Conservation (phyloP, 2,888 invertebrate species). For the Aromia moschata region DNA sequence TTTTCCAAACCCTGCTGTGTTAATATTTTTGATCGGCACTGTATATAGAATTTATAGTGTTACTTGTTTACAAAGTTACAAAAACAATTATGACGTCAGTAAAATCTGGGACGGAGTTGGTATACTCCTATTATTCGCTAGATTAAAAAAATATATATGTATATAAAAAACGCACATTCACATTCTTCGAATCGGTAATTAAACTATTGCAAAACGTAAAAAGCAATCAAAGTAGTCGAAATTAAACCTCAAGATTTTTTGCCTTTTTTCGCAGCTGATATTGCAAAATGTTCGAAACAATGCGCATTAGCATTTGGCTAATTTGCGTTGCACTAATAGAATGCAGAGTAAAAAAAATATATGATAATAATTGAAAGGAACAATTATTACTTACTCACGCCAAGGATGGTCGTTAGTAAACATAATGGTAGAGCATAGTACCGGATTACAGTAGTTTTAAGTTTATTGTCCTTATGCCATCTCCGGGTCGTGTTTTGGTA, state of each 20-base stretch:
- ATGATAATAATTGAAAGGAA: not conserved
- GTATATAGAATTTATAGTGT: no score
- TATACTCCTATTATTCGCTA: no score
- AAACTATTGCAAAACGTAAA: no score
- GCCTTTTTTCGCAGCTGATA: not conserved
- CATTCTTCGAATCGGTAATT: no score
- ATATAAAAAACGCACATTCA: no score
- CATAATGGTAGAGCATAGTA: not conserved
- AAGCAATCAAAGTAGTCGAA: no score
- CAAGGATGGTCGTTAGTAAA: not conserved
- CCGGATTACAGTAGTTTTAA: not conserved
- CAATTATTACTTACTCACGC: not conserved
- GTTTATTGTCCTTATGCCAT: not conserved
- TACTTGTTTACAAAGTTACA: no score
- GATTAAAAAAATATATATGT: no score
- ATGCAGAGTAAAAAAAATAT: not conserved
- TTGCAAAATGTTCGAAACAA: not conserved
- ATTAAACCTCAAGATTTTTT: not conserved
- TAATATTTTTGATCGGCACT: no score
- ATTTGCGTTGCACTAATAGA: not conserved
- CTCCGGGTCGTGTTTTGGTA: not conserved
- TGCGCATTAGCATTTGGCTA: not conserved
- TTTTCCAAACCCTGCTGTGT: no score
- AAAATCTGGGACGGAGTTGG: no score
- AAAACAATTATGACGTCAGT: no score